Base-by-base conservation (phyloP, 1,140 invertebrate species). In the Hylaeus anthracinus region DNA sequence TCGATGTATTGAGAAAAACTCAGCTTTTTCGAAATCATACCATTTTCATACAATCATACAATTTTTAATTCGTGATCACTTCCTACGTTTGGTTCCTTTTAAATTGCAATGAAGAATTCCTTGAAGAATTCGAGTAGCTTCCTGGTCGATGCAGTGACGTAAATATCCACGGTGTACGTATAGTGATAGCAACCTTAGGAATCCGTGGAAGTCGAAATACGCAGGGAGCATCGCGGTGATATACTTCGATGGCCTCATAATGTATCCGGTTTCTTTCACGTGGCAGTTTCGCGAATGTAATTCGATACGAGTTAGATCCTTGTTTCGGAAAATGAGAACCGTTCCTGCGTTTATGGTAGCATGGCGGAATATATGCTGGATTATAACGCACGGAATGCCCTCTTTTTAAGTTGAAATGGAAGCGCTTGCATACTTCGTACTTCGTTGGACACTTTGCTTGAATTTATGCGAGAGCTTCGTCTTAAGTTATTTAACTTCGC, bases 201-300 rank as follows among this genome's bases (percentile, higher is more conserved):
- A 56, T 79, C 51, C 51, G 48, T 9, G 43, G 12, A 41, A 65
- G 60, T 73, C 64, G 77, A 79, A 79, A 65, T 53, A 61, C 73
- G 58, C 72, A 66, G 63, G 58, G 14, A 37, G 58, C 77, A 55
- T n/a, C 39, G 15, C 51, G 71, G 70, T 79, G 71, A 79, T 79
- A 79, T 79, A 79, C 74, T 79, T 37, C 61, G 71, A 65, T 79
- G 77, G 58, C n/a, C 73, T 63, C 58, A 79, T 79, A 79, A 79
- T 26, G 61, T 79, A 65, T 72, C 71, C 55, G 77, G 65, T 70
- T 77, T 70, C 65, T 77, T 70, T 76, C 74, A 41, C 74, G 51
- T 76, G 74, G 74, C 64, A 43, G 65, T 76, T n/a, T 56, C 55
- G 65, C 53, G 65, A 48, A 70, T 56, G 65, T 77, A 77, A 77